Conservation (phyloP, 2,888 invertebrate species). For the Chalcis sispes region DNA sequence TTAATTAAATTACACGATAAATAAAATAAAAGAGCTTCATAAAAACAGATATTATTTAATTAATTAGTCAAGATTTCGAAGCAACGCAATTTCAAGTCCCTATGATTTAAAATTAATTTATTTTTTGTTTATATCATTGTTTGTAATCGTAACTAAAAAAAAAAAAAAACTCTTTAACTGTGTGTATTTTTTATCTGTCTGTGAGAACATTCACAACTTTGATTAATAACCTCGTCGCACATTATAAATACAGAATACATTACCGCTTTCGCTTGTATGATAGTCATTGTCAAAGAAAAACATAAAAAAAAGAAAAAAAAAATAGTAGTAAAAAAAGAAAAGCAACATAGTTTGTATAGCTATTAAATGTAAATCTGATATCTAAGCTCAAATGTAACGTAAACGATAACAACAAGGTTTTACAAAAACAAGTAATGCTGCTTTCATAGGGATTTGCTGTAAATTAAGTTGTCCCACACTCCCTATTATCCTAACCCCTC, state of each 20-base stretch:
- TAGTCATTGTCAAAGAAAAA: neutral
- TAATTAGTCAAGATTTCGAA: slow-evolving; percentile 24
- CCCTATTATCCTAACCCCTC: too few species aligned
- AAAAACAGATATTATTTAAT: too few species aligned
- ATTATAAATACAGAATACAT: slow-evolving; percentile 31
- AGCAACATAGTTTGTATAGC: too few species aligned
- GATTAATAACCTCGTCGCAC: slow-evolving; percentile 31
- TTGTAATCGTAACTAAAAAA: slow-evolving; percentile 12
- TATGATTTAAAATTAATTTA: neutral
- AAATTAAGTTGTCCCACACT: neutral
- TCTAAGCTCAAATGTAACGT: slow-evolving; percentile 6
- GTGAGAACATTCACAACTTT: slow-evolving; percentile 26
- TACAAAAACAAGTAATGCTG: slow-evolving; percentile 16
- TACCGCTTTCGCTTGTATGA: slow-evolving; percentile 36
- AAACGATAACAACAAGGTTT: slow-evolving; percentile 3
- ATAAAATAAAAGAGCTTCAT: too few species aligned
- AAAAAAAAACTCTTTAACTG: too few species aligned
- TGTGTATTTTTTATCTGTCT: neutral
- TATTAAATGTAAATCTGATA: neutral
- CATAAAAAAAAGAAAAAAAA: slow-evolving; percentile 12
- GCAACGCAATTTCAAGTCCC: neutral
- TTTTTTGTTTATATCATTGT: neutral
- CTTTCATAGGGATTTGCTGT: slow-evolving; percentile 10
- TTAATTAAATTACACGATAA: too few species aligned
- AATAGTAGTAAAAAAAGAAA: neutral